Evolutionary conservation across 2,888 invertebrate species (phyloP).

Genomic region (Philopedon plagiatum): DNA sequence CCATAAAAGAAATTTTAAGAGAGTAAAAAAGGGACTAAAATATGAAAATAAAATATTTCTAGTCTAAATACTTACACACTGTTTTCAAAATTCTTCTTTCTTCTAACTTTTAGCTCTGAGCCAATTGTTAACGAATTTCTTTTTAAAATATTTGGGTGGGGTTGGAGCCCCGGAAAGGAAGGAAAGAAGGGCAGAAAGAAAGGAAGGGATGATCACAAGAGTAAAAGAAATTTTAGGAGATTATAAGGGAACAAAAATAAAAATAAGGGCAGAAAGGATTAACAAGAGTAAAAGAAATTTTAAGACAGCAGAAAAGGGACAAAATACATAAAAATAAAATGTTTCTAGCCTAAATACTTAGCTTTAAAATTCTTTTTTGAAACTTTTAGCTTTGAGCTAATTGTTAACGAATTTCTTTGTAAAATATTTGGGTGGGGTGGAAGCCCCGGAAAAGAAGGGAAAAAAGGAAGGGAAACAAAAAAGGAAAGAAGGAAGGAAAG

Average conservation of each 20-base stretch:
- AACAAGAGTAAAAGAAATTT: too few species aligned
- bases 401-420: conserved; percentile 42
- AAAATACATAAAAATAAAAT: neutral
- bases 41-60: neutral
- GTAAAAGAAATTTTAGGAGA: too few species aligned
- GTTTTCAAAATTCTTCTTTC: neutral
- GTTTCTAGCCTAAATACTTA: neutral
- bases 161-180: conserved; percentile 44
- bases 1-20: too few species aligned
- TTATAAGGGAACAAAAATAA: neutral
- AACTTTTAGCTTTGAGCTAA: conserved; percentile 21
- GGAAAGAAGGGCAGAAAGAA: conserved; percentile 9
- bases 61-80: neutral
- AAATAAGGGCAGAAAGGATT: neutral
- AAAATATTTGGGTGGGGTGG: conserved; percentile 47
- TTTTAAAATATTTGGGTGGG: conserved; percentile 46
- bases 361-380: neutral
- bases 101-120: conserved; percentile 13
- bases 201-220: too few species aligned
- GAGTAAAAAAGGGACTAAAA: too few species aligned
- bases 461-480: conserved; percentile 8
- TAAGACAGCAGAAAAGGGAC: too few species aligned
- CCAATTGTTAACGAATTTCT: conserved; percentile 41
- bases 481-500: conserved; percentile 6
- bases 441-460: conserved; percentile 42